Evolutionary conservation across 2,888 invertebrate species (phyloP), one percentile per base, ranked within the genome.

Genomic region (Xestoiulus laeticollis): DNA sequence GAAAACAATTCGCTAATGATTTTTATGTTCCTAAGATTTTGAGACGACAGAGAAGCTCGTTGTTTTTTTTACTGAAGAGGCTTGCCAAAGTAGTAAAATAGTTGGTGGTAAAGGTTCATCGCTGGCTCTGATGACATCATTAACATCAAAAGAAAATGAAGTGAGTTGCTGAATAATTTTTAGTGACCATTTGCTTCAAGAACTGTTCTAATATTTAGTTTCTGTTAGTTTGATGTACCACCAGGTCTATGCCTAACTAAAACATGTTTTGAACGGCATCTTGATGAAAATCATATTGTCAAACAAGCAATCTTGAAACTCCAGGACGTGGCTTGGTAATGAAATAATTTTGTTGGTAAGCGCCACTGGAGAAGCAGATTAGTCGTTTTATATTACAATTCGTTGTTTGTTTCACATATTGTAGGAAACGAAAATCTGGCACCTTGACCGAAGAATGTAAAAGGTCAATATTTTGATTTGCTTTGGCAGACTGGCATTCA

Each of bases 221-320:
- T 38, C 6, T 38, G 2, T 38, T 38, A 38, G 33, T 38, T 38
- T 38, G 2, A 2, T 2, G 33, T 38, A 5, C 33, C 96, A 0
- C 93, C 93, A 85, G 96, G 96, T 10, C 95, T 96, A 90, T 95
- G 96, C 90, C 90, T 96, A 19, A 95, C 96, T 0, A 93, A 93
- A 0, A 91, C 92, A 86, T 95, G 95, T 0, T 93, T 95, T 89
- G 93, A 94, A 83, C 91, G 92, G 48, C 95, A 95, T 90, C 89
- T 96, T 0, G 91, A 93, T 89, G 89, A 90, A 1, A 93, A 93
- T 90, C 90, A 92, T 1, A 90, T 92, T 33, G 89, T 95, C 83
- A 90, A 90, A 87, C 90, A 92, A 14, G 93, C 94, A 3, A 93
- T 95, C 44, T 88, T 91, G 10, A 91, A 92, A 44, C 92, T 95